Conservation (phyloP, 2,113 vertebrate species). For the Tonatia bakeri region DNA sequence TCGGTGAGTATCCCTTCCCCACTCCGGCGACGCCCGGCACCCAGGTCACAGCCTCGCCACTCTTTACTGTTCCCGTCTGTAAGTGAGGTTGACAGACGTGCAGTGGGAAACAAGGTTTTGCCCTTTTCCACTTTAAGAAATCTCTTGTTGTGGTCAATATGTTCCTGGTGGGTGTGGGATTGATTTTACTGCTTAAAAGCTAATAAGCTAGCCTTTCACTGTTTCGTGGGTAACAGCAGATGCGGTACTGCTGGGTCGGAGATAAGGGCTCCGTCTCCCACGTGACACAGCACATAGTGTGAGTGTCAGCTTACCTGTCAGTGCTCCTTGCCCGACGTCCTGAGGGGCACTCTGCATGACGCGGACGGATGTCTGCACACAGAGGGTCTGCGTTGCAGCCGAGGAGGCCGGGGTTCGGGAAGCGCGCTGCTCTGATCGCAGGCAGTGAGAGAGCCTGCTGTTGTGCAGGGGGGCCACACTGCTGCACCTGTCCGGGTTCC, state of each 20-base stretch:
- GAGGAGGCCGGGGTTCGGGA: neutral
- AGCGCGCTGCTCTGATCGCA: neutral
- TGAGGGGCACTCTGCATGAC: too few relatives aligned
- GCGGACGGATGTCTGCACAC: fast-evolving
- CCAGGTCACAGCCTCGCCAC: fast-evolving
- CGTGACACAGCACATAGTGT: fast-evolving
- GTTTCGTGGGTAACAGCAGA: neutral
- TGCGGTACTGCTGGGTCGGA: neutral
- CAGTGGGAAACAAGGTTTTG: neutral
- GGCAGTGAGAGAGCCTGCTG: neutral
- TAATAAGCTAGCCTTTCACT: neutral
- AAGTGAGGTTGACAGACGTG: neutral
- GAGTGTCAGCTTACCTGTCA: too few relatives aligned
- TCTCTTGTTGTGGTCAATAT: neutral
- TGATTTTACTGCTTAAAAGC: neutral
- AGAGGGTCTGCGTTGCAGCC: neutral
- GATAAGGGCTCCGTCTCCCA: neutral
- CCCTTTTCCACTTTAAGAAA: neutral
- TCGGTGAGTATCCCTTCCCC: slow-evolving; percentile 85
- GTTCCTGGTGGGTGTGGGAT: neutral
- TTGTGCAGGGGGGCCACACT: neutral
- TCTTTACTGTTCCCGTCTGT: neutral
- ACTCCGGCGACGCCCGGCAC: fast-evolving
- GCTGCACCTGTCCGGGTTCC: neutral
- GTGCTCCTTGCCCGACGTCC: neutral